These are phyloP conservation scores for Drosophila watanabei DNA, from an alignment of 1,140 invertebrate species.

Conservation along the genomic window DNA sequence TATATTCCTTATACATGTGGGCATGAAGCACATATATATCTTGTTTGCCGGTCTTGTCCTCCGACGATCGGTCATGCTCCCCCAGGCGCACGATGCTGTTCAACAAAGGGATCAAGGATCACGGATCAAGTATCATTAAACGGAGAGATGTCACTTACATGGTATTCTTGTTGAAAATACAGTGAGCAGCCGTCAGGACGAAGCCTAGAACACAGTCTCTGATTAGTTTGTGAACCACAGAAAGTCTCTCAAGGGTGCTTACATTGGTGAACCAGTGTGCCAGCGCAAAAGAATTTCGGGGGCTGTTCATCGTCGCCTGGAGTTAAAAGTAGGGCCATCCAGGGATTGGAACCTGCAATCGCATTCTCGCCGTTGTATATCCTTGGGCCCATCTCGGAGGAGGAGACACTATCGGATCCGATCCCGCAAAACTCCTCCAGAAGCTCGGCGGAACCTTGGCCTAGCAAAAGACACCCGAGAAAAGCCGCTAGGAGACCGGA, in stretches of 20 bases:
- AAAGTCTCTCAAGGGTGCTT: neutral
- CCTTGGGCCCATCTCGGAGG: rapidly evolving
- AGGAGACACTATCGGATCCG: rapidly evolving
- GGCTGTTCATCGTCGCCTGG: neutral
- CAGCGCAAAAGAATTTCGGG: neutral
- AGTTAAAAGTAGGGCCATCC: neutral
- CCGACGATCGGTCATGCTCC: neutral
- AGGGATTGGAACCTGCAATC: neutral
- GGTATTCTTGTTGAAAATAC: neutral
- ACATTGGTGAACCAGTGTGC: slow-evolving; percentile 6
- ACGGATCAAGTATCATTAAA: neutral
- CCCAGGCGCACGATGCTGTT: slow-evolving; percentile 7
- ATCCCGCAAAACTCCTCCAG: slow-evolving; percentile 7
- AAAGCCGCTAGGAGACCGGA: neutral
- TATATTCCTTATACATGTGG: neutral
- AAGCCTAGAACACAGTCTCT: neutral
- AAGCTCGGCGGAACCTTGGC: neutral
- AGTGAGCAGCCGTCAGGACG: slow-evolving; percentile 26
- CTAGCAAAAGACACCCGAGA: neutral
- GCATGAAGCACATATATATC: neutral
- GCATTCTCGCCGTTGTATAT: neutral
- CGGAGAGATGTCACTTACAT: neutral
- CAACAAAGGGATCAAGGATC: neutral
- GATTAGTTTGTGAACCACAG: neutral
- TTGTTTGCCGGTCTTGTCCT: too few relatives aligned